A percentile compares a stretch with the other conserved stretches of the same genome.
Conservation (phyloP, 2,113 vertebrate genomes). For the Vombatus ursinus region DNA sequence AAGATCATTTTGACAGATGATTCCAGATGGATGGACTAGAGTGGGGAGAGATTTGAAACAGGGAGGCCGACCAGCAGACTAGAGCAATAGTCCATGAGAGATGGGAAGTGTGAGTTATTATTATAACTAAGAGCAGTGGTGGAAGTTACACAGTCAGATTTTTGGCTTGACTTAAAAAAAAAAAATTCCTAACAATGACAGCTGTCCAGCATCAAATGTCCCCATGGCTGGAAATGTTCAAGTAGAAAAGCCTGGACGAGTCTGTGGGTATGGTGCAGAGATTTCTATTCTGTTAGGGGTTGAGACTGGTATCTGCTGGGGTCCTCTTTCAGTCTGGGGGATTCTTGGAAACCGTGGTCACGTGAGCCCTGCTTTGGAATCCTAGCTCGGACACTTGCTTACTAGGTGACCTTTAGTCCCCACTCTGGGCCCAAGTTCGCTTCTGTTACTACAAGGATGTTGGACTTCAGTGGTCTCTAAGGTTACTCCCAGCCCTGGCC, state of each 20-base stretch:
- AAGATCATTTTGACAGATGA: neutral
- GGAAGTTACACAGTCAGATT: neutral
- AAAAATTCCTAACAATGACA: neutral
- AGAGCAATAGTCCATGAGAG: neutral
- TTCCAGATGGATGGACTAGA: fast-evolving
- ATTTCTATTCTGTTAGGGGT: too few relatives aligned
- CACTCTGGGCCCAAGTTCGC: neutral
- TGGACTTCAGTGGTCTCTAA: neutral
- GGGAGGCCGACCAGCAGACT: neutral
- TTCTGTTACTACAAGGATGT: neutral
- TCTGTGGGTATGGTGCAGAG: neutral
- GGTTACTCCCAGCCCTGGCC: neutral
- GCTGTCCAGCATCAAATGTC: neutral
- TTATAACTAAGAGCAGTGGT: neutral
- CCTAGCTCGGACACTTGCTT: too few relatives aligned
- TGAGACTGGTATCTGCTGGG: too few relatives aligned
- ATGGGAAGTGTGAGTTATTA: neutral
- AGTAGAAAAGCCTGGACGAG: neutral
- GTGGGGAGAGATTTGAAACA: neutral
- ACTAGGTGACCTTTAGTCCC: neutral
- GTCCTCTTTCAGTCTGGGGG: neutral
- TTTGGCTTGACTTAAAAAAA: neutral
- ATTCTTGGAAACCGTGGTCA: neutral
- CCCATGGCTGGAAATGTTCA: neutral
- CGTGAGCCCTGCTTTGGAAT: too few relatives aligned